Percentiles rank a stretch among this genome's conserved stretches.
Conservation (phyloP, 2,113 vertebrate species). For the Poecilia latipinna region DNA sequence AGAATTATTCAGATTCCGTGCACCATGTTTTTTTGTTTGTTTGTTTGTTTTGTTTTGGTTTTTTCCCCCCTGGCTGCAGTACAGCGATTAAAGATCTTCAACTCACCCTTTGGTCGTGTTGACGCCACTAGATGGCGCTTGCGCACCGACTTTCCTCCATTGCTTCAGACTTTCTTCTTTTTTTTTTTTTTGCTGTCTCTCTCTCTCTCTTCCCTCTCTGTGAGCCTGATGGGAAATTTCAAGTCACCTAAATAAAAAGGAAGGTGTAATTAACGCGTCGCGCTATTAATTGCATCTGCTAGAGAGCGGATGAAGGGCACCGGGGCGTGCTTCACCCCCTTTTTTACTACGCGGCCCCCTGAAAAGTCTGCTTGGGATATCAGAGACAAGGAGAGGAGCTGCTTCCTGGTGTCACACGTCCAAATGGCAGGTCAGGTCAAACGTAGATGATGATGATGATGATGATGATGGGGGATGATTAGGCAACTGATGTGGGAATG, state of each 20-base stretch:
- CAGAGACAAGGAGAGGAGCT: constrained; percentile 14
- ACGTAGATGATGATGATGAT: not conserved
- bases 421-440: constrained; percentile 46
- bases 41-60: no score
- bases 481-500: not conserved
- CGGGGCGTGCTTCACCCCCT: constrained; percentile 29
- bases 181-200: not conserved
- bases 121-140: constrained; percentile 75
- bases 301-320: constrained; percentile 67
- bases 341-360: constrained; percentile 40
- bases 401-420: constrained; percentile 40
- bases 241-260: constrained; percentile 78
- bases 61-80: not conserved
- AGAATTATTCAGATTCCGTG: not conserved
- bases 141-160: constrained; percentile 44
- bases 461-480: not conserved
- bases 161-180: not conserved
- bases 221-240: constrained; percentile 72
- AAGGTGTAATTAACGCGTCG: constrained; percentile 77
- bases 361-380: constrained; percentile 47
- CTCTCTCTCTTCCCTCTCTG: not conserved
- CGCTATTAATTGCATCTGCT: constrained; percentile 75
- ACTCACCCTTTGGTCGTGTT: constrained; percentile 25
- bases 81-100: not conserved
- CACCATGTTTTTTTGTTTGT: no score